phyloP scores from a whole-genome alignment of 92 coral and sea anemone species.

The Phymanthus crucifer region DNA sequence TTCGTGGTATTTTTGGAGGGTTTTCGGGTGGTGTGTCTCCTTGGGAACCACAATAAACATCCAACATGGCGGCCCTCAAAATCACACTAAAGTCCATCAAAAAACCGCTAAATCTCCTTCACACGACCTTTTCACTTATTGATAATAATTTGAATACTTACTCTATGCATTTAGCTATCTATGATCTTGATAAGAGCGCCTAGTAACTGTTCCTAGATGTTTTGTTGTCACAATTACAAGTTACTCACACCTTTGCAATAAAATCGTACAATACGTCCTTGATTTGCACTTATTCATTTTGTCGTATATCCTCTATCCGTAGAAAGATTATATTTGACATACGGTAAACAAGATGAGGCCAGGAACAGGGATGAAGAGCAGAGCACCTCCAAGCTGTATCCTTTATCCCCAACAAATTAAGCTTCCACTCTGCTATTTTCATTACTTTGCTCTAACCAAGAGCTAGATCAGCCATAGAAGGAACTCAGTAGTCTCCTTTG shows the following conservation, averaged over 20 bases:
- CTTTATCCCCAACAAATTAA: constrained; percentile 1
- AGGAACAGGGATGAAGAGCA: constrained; percentile 72
- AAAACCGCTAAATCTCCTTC: background rate
- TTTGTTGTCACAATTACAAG: background rate
- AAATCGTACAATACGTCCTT: background rate
- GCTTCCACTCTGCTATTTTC: background rate
- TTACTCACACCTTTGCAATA: background rate
- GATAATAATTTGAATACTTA: background rate
- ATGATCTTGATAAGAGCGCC: background rate
- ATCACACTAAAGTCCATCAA: background rate
- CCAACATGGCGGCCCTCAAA: background rate
- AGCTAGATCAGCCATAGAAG: no score
- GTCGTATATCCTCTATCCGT: background rate
- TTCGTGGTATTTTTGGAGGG: background rate
- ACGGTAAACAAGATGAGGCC: constrained; percentile 50
- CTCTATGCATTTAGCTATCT: background rate
- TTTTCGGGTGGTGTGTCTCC: constrained; percentile 2
- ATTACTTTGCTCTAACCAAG: background rate
- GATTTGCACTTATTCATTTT: background rate
- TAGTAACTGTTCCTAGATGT: background rate
- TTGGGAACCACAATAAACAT: constrained; percentile 26
- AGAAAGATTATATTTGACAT: background rate
- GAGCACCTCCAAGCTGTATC: constrained; percentile 87
- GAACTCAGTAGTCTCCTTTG: no score
- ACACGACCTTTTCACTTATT: background rate